A percentile compares a stretch with the other conserved stretches of the same genome.
Evolutionary conservation across 2,888 invertebrate species (phyloP).

Genomic region (Heliconius aoede): DNA sequence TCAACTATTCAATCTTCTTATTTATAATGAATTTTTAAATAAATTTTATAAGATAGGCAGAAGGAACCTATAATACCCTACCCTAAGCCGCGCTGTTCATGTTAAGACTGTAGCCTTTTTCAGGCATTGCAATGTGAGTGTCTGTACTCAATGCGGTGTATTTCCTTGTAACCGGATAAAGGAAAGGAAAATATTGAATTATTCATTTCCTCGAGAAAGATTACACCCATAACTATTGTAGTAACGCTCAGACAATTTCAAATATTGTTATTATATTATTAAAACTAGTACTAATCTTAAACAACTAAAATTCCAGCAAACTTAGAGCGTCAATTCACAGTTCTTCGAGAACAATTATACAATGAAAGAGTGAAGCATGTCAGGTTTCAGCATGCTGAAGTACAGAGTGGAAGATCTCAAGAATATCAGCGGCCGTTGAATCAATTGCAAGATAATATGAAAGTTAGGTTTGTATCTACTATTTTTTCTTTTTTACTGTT

Average conservation of each 20-base stretch:
- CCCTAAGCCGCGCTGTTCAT: no score
- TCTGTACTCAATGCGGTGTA: neutral
- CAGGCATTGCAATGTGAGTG: neutral
- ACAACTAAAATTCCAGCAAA: constrained; percentile 82
- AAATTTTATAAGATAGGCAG: no score
- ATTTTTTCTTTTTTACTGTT: neutral
- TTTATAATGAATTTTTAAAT: no score
- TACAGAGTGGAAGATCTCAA: constrained; percentile 91
- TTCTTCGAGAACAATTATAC: constrained; percentile 94
- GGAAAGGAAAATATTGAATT: neutral
- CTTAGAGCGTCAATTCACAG: constrained; percentile 93
- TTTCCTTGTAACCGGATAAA: neutral
- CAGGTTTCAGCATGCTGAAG: constrained; percentile 93
- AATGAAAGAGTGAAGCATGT: constrained; percentile 90
- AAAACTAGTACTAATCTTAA: neutral
- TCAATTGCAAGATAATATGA: constrained; percentile 93
- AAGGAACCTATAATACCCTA: no score
- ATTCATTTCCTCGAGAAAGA: neutral
- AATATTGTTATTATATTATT: neutral
- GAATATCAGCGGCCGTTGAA: constrained; percentile 95
- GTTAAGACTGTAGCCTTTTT: no score
- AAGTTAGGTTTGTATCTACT: constrained; percentile 69
- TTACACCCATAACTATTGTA: neutral
- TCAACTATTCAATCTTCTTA: no score
- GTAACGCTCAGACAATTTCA: no score